Conservation (phyloP, 2,888 invertebrate genomes). For the Allacma fusca region DNA sequence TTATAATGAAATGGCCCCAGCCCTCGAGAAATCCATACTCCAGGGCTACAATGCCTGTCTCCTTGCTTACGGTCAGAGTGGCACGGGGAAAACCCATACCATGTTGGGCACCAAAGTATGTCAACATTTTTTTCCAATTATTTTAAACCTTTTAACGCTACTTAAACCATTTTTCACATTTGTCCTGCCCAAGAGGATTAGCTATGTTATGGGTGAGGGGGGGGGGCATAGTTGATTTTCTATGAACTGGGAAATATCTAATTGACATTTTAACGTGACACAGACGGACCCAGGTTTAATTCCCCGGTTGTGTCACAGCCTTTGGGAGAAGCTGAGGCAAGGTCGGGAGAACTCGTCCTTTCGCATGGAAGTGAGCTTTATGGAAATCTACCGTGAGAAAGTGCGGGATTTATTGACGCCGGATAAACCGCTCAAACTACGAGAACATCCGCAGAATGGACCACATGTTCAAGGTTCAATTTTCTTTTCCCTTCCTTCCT, state of each 20-base stretch:
- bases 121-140: neutral
- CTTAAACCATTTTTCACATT: neutral
- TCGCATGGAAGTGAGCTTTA: slow-evolving; percentile 64
- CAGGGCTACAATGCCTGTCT: slow-evolving; percentile 69
- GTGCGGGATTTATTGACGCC: slow-evolving; percentile 76
- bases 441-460: slow-evolving; percentile 80
- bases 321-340: slow-evolving; percentile 62
- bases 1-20: slow-evolving; percentile 73
- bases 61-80: slow-evolving; percentile 67
- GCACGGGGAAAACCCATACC: slow-evolving; percentile 67
- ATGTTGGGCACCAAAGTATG: slow-evolving; percentile 66
- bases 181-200: neutral
- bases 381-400: slow-evolving; percentile 71
- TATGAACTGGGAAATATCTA: too few species aligned
- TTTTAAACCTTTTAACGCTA: neutral
- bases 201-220: too few species aligned
- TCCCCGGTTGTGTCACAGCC: slow-evolving; percentile 65
- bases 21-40: slow-evolving; percentile 72
- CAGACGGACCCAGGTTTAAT: slow-evolving; percentile 65
- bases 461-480: slow-evolving; percentile 80
- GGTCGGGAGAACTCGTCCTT: slow-evolving; percentile 49
- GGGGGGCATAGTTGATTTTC: too few species aligned
- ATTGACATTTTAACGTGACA: slow-evolving; percentile 9
- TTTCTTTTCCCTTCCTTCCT: neutral
- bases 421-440: slow-evolving; percentile 70